Conservation (phyloP, 2,888 invertebrate species). For the Hemistola chrysoprasaria region DNA sequence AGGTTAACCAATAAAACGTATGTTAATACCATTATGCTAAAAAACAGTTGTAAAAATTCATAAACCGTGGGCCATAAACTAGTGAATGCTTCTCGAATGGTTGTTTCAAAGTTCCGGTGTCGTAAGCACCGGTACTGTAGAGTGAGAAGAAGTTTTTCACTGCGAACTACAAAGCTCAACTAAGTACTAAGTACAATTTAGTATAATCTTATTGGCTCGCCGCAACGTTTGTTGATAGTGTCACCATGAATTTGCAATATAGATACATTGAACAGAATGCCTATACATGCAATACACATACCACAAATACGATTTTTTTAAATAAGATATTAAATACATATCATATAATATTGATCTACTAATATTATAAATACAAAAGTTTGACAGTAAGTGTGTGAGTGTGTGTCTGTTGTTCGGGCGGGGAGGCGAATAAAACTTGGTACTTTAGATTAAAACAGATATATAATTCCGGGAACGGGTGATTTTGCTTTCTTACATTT, state of each 20-base stretch:
- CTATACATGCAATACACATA: no score
- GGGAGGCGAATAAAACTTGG: no score
- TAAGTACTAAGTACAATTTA: slow-evolving; percentile 29
- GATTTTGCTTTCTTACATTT: no score
- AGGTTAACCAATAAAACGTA: slow-evolving; percentile 15
- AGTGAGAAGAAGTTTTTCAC: slow-evolving; percentile 17
- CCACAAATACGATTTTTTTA: no score
- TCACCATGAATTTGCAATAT: slow-evolving; percentile 9
- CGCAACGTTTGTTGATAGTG: slow-evolving; percentile 17
- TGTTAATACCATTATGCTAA: slow-evolving; percentile 11
- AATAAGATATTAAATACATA: no score
- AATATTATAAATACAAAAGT: no score
- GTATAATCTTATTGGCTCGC: slow-evolving; percentile 31
- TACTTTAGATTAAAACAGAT: no score
- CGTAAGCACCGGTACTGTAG: slow-evolving; percentile 15
- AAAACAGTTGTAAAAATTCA: slow-evolving; percentile 12
- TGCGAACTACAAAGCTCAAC: slow-evolving; percentile 12
- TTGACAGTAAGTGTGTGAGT: no score
- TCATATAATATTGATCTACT: no score
- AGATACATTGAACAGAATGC: background rate
- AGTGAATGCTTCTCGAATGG: slow-evolving; percentile 11
- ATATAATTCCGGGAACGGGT: no score
- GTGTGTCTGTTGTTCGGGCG: no score
- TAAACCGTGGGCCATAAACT: slow-evolving; percentile 11
- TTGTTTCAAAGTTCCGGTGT: slow-evolving; percentile 22